A percentile compares a stretch with the other conserved stretches of the same genome.
Evolutionary conservation across 2,888 invertebrate species (phyloP).

Genomic region (Thera britannica): DNA sequence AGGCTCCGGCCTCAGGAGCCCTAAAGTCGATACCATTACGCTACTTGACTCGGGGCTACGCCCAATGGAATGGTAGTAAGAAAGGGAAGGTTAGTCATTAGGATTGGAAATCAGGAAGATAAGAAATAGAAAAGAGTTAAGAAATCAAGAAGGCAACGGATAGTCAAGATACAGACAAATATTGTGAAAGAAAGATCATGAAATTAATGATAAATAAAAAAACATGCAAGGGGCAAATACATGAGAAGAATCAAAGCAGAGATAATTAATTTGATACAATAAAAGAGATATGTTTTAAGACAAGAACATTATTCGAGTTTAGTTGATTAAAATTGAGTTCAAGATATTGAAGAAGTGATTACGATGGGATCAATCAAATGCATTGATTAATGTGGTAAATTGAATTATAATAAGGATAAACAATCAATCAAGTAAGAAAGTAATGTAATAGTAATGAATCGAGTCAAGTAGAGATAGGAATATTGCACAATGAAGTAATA

Average conservation of each 20-base stretch:
- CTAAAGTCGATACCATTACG: conserved; percentile 81
- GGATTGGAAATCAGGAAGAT: background rate
- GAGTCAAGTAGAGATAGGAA: conserved; percentile 74
- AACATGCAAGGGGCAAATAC: no score
- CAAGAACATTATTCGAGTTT: no score
- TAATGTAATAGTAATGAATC: conserved; percentile 28
- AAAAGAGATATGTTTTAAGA: no score
- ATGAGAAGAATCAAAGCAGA: no score
- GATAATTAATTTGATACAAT: no score
- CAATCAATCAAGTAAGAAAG: background rate
- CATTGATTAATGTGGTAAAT: background rate
- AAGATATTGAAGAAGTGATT: no score
- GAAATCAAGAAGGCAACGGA: background rate
- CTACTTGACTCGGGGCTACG: conserved; percentile 84
- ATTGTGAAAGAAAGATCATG: background rate
- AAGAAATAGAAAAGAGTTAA: background rate
- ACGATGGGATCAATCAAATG: background rate
- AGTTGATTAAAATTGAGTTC: no score
- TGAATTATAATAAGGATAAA: background rate
- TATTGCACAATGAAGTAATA: conserved; percentile 43
- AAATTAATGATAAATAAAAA: background rate
- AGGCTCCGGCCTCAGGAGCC: conserved; percentile 83
- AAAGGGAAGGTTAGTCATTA: background rate
- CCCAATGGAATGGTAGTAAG: conserved; percentile 23
- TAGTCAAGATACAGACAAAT: background rate